A percentile compares a stretch with the other conserved stretches of the same genome.
Conservation (phyloP, 2,797 vertebrate genomes). For the Tachyglossus aculeatus region DNA sequence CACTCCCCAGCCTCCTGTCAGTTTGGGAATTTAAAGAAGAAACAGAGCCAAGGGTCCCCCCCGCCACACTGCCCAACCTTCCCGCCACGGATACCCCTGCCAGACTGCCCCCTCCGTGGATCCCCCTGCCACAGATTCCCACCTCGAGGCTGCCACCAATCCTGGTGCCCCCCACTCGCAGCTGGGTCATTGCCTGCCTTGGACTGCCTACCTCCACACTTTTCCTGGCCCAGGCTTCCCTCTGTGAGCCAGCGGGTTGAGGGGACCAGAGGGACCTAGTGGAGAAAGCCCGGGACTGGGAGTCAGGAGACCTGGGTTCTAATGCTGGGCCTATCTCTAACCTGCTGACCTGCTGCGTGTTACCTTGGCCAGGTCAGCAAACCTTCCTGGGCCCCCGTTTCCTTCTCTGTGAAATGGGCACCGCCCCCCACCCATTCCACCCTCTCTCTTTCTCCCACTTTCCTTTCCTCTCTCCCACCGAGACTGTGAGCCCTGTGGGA, state of each 20-base stretch:
- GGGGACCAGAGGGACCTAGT: background rate
- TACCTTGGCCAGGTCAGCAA: background rate
- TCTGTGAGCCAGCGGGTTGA: background rate
- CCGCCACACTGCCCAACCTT: no score
- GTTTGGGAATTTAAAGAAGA: no score
- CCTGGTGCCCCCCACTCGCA: background rate
- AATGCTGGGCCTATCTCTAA: no score
- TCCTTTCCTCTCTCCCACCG: background rate
- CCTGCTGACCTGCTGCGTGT: background rate
- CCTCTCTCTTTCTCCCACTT: no score
- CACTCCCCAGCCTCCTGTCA: no score
- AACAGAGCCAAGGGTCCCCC: background rate
- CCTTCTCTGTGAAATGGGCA: background rate
- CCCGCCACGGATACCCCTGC: no score
- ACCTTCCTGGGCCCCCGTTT: background rate
- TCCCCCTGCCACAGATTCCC: background rate
- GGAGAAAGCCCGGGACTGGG: background rate
- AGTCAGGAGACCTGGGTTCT: background rate
- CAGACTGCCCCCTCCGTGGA: background rate
- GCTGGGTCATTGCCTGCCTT: background rate
- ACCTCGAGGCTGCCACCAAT: background rate
- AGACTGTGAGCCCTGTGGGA: background rate
- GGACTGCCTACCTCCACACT: background rate
- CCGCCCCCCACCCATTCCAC: no score
- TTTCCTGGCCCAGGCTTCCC: background rate